Percentiles rank a stretch among this genome's conserved stretches.
Evolutionary conservation across 2,888 invertebrate species (phyloP).

Genomic region (Cetonia aurata): DNA sequence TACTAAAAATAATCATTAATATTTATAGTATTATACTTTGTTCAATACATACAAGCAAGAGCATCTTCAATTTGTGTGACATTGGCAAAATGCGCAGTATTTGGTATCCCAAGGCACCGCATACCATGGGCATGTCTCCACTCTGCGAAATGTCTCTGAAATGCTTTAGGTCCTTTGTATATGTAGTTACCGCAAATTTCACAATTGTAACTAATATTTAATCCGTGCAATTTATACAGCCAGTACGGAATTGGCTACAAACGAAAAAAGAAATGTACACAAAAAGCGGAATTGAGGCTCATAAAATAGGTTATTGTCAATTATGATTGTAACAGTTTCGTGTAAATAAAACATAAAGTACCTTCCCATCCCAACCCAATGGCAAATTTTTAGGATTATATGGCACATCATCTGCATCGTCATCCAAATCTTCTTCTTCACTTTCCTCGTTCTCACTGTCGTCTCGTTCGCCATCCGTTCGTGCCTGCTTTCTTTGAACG

Average conservation of each 20-base stretch:
- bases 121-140: slow-evolving; percentile 94
- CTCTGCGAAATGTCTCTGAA: slow-evolving; percentile 98
- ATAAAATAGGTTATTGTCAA: no score
- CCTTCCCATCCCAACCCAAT: slow-evolving; percentile 98
- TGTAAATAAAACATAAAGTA: slow-evolving; percentile 57
- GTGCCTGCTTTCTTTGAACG: slow-evolving; percentile 97
- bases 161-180: slow-evolving; percentile 99
- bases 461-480: slow-evolving; percentile 92
- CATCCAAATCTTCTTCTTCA: slow-evolving; percentile 84
- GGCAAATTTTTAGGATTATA: slow-evolving; percentile 99
- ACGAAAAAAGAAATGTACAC: background rate
- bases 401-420: slow-evolving; percentile 94
- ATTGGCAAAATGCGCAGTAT: slow-evolving; percentile 99
- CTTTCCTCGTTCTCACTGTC: slow-evolving; percentile 93
- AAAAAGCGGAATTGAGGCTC: no score
- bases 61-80: slow-evolving; percentile 99
- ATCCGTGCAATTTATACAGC: slow-evolving; percentile 98
- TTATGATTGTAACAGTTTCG: no score
- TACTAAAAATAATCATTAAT: slow-evolving; percentile 68
- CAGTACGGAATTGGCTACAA: slow-evolving; percentile 87
- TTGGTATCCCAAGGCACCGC: slow-evolving; percentile 98
- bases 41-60: slow-evolving; percentile 79
- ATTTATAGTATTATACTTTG: no score
- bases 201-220: slow-evolving; percentile 98
- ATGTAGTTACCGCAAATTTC: slow-evolving; percentile 99